A percentile compares a stretch with the other conserved stretches of the same genome.
Conservation (phyloP, 2,797 vertebrate species). For the Pseudochirops corinnae region DNA sequence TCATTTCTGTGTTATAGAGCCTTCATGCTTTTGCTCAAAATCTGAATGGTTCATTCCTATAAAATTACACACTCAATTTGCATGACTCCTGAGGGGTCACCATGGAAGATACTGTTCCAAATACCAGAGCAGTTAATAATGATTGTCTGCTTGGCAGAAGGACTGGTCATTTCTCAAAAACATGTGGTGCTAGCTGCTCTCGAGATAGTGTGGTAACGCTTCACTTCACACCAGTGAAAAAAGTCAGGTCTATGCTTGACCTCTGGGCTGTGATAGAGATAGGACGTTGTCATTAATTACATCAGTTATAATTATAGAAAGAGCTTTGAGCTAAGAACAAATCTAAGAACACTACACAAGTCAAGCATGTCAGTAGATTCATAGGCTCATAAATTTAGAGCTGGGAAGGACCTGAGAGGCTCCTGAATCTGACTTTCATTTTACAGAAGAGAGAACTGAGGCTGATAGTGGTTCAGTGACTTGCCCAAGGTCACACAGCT, state of each 20-base stretch:
- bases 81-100: constrained; percentile 74
- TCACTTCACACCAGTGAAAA: constrained; percentile 25
- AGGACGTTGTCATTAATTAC: constrained; percentile 35
- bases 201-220: constrained; percentile 47
- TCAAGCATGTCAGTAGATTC: background rate
- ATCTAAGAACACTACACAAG: background rate
- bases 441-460: background rate
- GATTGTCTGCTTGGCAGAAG: constrained; percentile 43
- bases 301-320: background rate
- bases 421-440: background rate
- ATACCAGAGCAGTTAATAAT: constrained; percentile 71
- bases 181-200: constrained; percentile 63
- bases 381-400: background rate
- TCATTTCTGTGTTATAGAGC: constrained; percentile 71
- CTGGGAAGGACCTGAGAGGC: background rate
- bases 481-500: background rate
- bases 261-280: constrained; percentile 38
- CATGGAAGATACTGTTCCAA: constrained; percentile 63
- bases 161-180: constrained; percentile 78
- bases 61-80: constrained; percentile 79
- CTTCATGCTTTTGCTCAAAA: constrained; percentile 72
- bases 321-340: background rate
- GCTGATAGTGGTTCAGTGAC: background rate
- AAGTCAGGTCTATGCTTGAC: background rate
- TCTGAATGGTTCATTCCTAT: constrained; percentile 72